These are phyloP conservation scores for Stramonita haemastoma DNA, from an alignment of 2,888 invertebrate species.

Conservation along the genomic window DNA sequence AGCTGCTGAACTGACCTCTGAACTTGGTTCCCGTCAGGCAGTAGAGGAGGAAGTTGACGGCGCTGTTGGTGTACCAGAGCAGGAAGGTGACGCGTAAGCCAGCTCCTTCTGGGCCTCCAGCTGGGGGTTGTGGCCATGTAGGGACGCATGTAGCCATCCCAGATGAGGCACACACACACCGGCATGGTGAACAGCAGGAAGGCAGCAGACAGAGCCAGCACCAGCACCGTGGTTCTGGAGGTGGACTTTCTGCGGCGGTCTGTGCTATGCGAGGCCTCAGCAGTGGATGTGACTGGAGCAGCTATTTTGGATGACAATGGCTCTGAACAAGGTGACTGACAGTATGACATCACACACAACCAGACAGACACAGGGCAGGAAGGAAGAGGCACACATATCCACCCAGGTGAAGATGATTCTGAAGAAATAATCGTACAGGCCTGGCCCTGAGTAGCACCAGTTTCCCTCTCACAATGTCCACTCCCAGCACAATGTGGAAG, in stretches of 20 bases:
- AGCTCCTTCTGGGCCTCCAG: not conserved
- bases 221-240: not conserved
- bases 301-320: not conserved
- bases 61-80: not conserved
- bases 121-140: not conserved
- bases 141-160: not conserved
- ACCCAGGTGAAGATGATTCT: not conserved
- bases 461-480: not conserved
- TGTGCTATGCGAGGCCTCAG: not conserved
- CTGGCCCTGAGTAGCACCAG: not conserved
- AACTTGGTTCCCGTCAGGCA: not conserved
- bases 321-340: not conserved
- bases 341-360: not conserved
- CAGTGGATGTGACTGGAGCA: not conserved
- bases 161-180: not conserved
- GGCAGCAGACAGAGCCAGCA: not conserved
- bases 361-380: not conserved
- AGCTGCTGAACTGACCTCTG: not conserved
- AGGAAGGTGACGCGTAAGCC: not conserved
- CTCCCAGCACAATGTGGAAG: not conserved
- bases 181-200: not conserved
- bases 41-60: not conserved
- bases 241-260: not conserved
- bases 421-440: not conserved
- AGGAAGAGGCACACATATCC: not conserved